Evolutionary conservation across 2,113 vertebrate genomes (phyloP), one percentile per base, ranked within the genome.

Genomic region (Callopanchax toddi): DNA sequence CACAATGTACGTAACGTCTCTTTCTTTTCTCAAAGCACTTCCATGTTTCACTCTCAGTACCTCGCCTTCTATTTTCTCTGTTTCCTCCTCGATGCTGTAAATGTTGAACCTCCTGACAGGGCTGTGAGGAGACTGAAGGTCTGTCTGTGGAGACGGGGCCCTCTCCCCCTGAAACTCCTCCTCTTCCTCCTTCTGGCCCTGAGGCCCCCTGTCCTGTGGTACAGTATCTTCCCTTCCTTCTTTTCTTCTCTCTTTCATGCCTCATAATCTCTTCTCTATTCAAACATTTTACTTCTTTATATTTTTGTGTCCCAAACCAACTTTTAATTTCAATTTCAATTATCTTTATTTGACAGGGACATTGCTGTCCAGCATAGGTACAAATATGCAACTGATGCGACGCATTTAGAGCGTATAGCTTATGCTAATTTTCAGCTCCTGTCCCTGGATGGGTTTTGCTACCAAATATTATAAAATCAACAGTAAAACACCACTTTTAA

Each of bases 141-240:
- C 88, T 86, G 62, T 85, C 85, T 85, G 84, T 88, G 57, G 65
- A 86, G 90, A 89, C 82, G 77, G 86, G 0, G 68, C 84, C 53
- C 87, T 91, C 86, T 83, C 85, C 51, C 62, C 72, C 74, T 83
- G 67, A 74, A 52, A 60, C 78, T 79, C 65, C 73, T 86, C 76
- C 69, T 86, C 81, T 79, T 78, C 69, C 81, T 83, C 74, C 85
- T 75, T 82, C 84, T 25, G 89, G 89, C 88, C 91, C 86, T 60
- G 85, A 75, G 0, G 22, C 85, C 87, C 93, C 91, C 83, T 95
- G 94, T 91, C 91, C 92, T 81, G 76, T 82, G 94, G 95, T 95
- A 95, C 26, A 62, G 91, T 84, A 92, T 79, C 85, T 89, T 81
- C 85, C 10, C 34, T 34, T 79, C 56, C 59, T 83, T 74, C 54